Evolutionary conservation across 1,140 invertebrate genomes (phyloP), one percentile per base, ranked within the genome.

Genomic region (Aporrectodea caliginosa): DNA sequence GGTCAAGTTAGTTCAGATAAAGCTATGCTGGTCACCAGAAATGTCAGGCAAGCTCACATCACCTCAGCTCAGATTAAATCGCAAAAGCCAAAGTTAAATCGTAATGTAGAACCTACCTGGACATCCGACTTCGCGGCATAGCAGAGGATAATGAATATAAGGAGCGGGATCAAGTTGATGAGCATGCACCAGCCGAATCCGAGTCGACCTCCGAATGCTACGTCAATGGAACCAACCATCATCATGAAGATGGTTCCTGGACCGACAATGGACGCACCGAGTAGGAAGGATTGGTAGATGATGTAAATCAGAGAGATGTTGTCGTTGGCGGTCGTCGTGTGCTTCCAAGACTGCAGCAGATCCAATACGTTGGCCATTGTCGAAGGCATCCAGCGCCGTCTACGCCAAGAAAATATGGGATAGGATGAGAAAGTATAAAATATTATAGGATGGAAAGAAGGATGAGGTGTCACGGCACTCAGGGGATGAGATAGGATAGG

Each of bases 301-400:
- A 92, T 90, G 81, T 91, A 92, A 31, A 89, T 90, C 16, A 90
- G 85, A 6, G 91, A 91, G 79, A 92, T 91, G 81, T 91, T 91
- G 77, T 91, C 90, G 83, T 92, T 92, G 33, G 90, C 87, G 58
- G 87, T 83, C 2, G 91, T 87, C 1, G 91, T 91, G 75, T 88
- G 88, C 80, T 89, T 86, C 83, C 90, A 91, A 73, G 91, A 90
- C 2, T 86, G 84, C 0, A 92, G 84, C 14, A 92, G 84, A 83
- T 92, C 92, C 83, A 92, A 88, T 80, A 92, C 91, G 85, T 92
- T 92, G 73, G 92, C 92, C 84, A 92, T 88, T 2, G 92, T 92
- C 2, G 91, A 92, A 0, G 92, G 91, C 75, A 92, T 91, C 92
- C 92, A 92, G 6, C 92, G 86, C 75, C 92, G 85, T 6, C 92